Evolutionary conservation across 2,113 vertebrate genomes (phyloP).

Genomic region (Illadopsis cleaveri): DNA sequence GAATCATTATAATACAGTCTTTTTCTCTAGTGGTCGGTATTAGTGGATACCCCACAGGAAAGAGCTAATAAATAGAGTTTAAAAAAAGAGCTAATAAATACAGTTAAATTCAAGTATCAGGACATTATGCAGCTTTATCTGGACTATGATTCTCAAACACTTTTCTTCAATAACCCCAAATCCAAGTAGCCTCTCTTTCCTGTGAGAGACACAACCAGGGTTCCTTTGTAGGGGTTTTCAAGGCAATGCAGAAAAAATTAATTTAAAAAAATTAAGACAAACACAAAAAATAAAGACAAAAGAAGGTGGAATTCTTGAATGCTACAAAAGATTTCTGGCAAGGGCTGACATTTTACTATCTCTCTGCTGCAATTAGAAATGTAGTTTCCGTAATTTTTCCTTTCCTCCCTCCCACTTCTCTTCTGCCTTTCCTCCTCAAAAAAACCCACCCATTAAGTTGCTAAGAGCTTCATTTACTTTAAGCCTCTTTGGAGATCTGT

Average conservation of each 20-base stretch:
- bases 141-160: not conserved
- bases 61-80: constrained; percentile 15
- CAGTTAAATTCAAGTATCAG: not conserved
- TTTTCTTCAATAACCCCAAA: not conserved
- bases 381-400: not conserved
- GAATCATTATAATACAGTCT: constrained; percentile 56
- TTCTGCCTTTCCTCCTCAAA: not conserved
- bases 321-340: not conserved
- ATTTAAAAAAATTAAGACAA: not conserved
- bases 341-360: not conserved
- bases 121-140: not conserved
- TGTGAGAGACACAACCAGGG: not conserved
- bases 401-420: accelerated
- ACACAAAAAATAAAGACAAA: not conserved
- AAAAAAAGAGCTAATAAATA: constrained; percentile 12
- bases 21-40: constrained; percentile 20
- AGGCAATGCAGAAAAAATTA: not conserved
- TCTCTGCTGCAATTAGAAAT: not conserved
- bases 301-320: not conserved
- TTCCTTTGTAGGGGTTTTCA: not conserved
- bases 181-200: not conserved
- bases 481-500: not conserved
- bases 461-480: not conserved
- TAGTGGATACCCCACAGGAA: constrained; percentile 22
- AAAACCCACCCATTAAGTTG: not conserved